Percentiles rank a stretch among this genome's conserved stretches.
Evolutionary conservation across 2,797 vertebrate genomes (phyloP).

Genomic region (Molossus alvarezi): DNA sequence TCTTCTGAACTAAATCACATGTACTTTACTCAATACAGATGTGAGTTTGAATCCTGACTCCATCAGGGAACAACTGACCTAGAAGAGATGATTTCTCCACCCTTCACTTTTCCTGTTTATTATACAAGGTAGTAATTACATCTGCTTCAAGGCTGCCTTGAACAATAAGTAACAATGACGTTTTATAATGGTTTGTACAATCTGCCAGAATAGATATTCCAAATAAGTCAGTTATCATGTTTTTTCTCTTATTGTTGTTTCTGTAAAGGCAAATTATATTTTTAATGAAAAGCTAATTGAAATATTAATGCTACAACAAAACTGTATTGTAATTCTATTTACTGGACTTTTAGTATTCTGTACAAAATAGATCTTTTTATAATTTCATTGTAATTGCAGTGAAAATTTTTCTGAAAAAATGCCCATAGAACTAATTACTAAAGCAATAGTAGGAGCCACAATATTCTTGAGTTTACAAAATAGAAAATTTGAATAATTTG

Average conservation of each 20-base stretch:
- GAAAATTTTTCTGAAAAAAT: constrained; percentile 15
- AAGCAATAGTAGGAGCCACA: neutral
- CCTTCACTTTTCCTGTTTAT: neutral
- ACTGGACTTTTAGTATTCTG: neutral
- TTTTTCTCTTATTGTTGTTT: neutral
- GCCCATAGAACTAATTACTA: neutral
- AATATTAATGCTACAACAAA: neutral
- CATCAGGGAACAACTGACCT: neutral
- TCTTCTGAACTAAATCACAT: neutral
- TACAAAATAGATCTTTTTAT: neutral
- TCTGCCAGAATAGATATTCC: neutral
- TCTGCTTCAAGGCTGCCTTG: neutral
- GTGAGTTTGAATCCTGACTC: neutral
- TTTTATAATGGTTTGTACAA: neutral
- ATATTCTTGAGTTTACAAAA: neutral
- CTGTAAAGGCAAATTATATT: neutral
- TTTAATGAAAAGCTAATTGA: neutral
- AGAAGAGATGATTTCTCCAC: neutral
- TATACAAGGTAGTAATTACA: neutral
- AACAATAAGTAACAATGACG: neutral
- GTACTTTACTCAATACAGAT: neutral
- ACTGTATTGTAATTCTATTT: neutral
- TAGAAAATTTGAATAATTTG: neutral
- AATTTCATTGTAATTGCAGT: neutral
- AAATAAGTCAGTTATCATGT: neutral